A percentile compares a stretch with the other conserved stretches of the same genome.
Conservation (phyloP, 2,113 vertebrate genomes). For the Fulica atra region DNA sequence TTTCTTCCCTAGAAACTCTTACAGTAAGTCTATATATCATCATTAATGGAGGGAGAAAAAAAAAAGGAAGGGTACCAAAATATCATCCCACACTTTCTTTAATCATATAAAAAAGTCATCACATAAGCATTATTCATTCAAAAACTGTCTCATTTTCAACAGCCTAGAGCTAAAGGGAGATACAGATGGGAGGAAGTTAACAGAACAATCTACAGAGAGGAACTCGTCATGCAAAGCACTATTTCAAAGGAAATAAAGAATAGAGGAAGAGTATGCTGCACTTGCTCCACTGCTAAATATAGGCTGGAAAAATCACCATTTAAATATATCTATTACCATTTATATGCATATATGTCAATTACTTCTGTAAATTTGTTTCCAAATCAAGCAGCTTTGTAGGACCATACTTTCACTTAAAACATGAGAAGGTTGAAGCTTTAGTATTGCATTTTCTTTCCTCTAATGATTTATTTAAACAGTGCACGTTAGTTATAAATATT, state of each 20-base stretch:
- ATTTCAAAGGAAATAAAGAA: constrained; percentile 51
- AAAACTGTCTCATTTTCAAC: constrained; percentile 52
- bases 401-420: background rate
- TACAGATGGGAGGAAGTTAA: constrained; percentile 48
- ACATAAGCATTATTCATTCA: constrained; percentile 58
- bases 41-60: background rate
- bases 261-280: background rate
- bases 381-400: background rate
- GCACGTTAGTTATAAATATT: background rate
- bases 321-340: constrained; percentile 19
- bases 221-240: constrained; percentile 21
- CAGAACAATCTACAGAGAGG: constrained; percentile 25
- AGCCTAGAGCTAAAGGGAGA: constrained; percentile 43
- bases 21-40: constrained; percentile 23
- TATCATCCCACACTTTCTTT: constrained; percentile 47
- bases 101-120: constrained; percentile 52
- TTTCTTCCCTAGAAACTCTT: background rate
- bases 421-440: background rate
- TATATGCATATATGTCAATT: constrained; percentile 16
- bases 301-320: constrained; percentile 6
- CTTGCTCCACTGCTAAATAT: constrained; percentile 36
- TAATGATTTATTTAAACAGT: background rate
- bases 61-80: constrained; percentile 30
- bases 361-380: constrained; percentile 2
- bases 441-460: background rate